Percentiles rank a stretch among this genome's conserved stretches.
These are phyloP conservation scores for Pachycephus smyrnensis DNA, from an alignment of 2,888 invertebrate genomes.

Conservation along the genomic window DNA sequence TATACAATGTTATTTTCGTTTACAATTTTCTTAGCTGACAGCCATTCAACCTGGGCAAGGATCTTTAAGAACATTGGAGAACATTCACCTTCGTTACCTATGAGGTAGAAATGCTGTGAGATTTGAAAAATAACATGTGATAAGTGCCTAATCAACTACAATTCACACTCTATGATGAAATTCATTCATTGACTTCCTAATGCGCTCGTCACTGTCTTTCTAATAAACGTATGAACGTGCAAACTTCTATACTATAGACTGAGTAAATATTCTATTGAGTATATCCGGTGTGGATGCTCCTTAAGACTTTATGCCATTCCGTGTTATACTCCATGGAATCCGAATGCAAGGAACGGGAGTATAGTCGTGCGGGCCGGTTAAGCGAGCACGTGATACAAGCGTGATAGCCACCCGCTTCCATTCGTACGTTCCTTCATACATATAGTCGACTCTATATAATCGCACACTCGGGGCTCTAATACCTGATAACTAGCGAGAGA, in stretches of 20 bases:
- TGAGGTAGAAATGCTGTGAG: too few species aligned
- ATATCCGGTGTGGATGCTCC: background rate
- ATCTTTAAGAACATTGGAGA: too few species aligned
- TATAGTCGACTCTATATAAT: too few species aligned
- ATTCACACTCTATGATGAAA: background rate
- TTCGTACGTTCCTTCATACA: background rate
- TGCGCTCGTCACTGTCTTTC: background rate
- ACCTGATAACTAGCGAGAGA: too few species aligned
- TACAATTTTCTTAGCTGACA: background rate
- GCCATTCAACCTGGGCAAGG: too few species aligned
- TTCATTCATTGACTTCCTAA: background rate
- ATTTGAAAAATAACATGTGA: background rate
- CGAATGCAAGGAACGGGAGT: background rate
- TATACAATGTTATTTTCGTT: background rate
- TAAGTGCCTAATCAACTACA: background rate
- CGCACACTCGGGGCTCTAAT: too few species aligned
- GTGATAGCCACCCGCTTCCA: slow-evolving; percentile 25
- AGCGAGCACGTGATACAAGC: slow-evolving; percentile 43
- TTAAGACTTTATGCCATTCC: background rate
- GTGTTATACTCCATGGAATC: background rate
- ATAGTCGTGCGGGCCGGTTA: slow-evolving; percentile 29
- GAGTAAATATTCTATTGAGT: background rate
- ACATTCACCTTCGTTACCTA: too few species aligned
- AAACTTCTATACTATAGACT: background rate
- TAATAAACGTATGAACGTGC: background rate